Percentiles rank a stretch among this genome's conserved stretches.
These are phyloP conservation scores for Pseudochaenichthys georgianus DNA, from an alignment of 2,797 vertebrate genomes.

Conservation along the genomic window DNA sequence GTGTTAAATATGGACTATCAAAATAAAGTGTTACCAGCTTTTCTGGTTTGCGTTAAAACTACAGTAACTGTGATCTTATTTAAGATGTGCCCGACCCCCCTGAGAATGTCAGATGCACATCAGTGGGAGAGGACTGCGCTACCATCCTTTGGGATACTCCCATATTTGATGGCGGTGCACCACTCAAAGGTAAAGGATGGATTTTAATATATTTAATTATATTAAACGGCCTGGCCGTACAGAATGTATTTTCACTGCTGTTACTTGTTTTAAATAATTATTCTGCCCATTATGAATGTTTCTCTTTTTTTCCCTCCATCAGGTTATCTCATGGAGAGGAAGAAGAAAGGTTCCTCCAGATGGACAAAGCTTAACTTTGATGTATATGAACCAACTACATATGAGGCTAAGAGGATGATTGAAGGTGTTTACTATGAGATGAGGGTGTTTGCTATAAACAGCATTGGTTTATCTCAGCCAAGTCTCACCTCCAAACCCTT, in stretches of 20 bases:
- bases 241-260: not conserved
- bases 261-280: not conserved
- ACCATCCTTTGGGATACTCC: constrained; percentile 89
- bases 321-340: constrained; percentile 95
- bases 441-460: constrained; percentile 91
- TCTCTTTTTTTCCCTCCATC: not conserved
- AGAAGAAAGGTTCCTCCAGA: constrained; percentile 92
- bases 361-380: constrained; percentile 97
- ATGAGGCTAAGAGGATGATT: constrained; percentile 93
- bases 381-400: constrained; percentile 84
- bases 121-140: constrained; percentile 90
- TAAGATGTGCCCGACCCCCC: constrained; percentile 93
- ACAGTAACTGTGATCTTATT: constrained; percentile 3
- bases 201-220: not conserved
- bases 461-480: constrained; percentile 90
- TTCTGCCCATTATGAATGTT: not conserved
- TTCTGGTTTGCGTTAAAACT: not conserved
- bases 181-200: constrained; percentile 85
- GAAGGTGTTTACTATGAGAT: constrained; percentile 94
- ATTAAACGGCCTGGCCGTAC: too few species aligned
- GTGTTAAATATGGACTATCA: too few species aligned
- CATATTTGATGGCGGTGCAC: constrained; percentile 89
- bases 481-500: constrained; percentile 92
- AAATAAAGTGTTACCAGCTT: not conserved
- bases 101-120: constrained; percentile 85